Conservation (phyloP, 1,140 invertebrate species). For the Zaprionus camerounensis region DNA sequence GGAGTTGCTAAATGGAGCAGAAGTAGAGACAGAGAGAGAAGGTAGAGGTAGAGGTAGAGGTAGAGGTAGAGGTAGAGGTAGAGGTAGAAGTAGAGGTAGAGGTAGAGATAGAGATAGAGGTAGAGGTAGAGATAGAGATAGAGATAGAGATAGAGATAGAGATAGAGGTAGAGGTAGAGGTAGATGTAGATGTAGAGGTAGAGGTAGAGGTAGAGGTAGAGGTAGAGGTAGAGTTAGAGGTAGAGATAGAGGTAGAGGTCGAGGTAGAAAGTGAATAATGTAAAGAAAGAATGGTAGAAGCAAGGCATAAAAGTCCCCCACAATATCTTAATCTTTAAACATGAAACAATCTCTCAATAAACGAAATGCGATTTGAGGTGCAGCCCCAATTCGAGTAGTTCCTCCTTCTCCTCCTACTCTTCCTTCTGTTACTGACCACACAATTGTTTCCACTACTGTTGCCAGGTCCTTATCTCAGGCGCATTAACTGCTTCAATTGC, state of each 20-base stretch:
- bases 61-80: too few species aligned
- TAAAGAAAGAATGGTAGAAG: too few species aligned
- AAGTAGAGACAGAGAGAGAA: background rate
- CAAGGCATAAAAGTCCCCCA: background rate
- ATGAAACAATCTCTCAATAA: background rate
- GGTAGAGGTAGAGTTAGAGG: too few species aligned
- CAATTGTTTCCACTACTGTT: constrained; percentile 11
- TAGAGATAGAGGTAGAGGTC: too few species aligned
- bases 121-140: too few species aligned
- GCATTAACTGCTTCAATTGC: constrained; percentile 44
- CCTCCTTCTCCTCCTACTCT: background rate
- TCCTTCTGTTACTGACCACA: background rate
- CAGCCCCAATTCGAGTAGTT: background rate
- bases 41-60: background rate
- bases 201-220: too few species aligned
- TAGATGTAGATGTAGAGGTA: too few species aligned
- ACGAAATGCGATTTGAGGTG: background rate
- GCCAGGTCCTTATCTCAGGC: constrained; percentile 26
- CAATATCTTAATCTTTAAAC: background rate
- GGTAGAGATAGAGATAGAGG: too few species aligned
- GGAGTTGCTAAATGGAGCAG: background rate
- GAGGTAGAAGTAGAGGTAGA: too few species aligned
- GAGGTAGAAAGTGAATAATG: too few species aligned
- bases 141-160: too few species aligned
- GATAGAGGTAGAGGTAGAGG: too few species aligned